Percentiles rank a stretch among this genome's conserved stretches.
These are phyloP conservation scores for Trichogramma evanescens DNA, from an alignment of 2,888 invertebrate species.

Conservation along the genomic window DNA sequence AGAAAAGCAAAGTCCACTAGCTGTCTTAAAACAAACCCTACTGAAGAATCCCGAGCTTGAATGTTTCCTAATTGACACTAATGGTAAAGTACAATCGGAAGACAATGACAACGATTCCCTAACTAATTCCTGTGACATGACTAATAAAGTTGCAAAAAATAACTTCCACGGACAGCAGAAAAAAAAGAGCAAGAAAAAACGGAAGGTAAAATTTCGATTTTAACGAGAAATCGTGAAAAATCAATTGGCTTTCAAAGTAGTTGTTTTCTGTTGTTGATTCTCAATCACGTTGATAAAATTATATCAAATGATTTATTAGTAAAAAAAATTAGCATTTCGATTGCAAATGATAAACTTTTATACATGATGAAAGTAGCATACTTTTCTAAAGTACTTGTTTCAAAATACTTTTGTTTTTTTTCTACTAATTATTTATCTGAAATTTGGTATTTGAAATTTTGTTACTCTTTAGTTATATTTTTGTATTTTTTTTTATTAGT, in stretches of 20 bases:
- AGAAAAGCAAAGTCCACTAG: slow-evolving; percentile 37
- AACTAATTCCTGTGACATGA: slow-evolving; percentile 38
- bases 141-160: slow-evolving; percentile 39
- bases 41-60: slow-evolving; percentile 38
- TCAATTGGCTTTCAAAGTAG: neutral
- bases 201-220: slow-evolving; percentile 36
- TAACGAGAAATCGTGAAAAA: slow-evolving; percentile 9
- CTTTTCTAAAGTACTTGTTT: no score
- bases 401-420: no score
- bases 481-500: no score
- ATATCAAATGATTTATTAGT: no score
- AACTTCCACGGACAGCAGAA: slow-evolving; percentile 40
- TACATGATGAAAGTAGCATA: no score
- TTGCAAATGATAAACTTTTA: no score
- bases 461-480: no score
- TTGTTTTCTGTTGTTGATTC: no score
- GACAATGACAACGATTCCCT: slow-evolving; percentile 37
- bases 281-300: no score
- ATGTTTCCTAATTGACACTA: slow-evolving; percentile 35
- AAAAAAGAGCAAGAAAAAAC: slow-evolving; percentile 45
- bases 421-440: no score
- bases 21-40: slow-evolving; percentile 40
- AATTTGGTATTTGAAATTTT: no score
- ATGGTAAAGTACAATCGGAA: slow-evolving; percentile 36
- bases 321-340: no score